Conservation (phyloP, 2,113 vertebrate genomes). For the Lepus europaeus region DNA sequence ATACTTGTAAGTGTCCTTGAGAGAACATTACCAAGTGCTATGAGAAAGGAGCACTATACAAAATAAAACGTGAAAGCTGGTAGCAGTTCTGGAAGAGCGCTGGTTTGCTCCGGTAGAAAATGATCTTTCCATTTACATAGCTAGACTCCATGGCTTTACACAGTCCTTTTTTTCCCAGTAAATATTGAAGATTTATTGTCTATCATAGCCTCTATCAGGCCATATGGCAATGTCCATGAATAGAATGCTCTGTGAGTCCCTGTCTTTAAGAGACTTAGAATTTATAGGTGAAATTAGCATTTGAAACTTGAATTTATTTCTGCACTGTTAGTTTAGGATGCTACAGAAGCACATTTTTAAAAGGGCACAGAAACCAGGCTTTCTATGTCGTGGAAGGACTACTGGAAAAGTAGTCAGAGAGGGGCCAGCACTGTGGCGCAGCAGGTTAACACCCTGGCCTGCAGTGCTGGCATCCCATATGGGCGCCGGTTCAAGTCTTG, state of each 20-base stretch:
- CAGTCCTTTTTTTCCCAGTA: slow-evolving; percentile 8
- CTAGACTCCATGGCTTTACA: slow-evolving; percentile 10
- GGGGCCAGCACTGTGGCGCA: too few species aligned
- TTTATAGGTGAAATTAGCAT: slow-evolving; percentile 39
- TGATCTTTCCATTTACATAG: slow-evolving; percentile 36
- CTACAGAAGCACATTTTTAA: background rate
- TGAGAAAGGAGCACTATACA: slow-evolving; percentile 58
- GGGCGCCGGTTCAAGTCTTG: too few species aligned
- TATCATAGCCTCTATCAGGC: background rate
- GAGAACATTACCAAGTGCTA: slow-evolving; percentile 53
- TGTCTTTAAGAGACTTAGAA: slow-evolving; percentile 49
- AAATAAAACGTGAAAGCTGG: slow-evolving; percentile 41
- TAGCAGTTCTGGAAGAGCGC: slow-evolving; percentile 32
- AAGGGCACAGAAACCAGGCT: background rate
- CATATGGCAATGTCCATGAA: background rate
- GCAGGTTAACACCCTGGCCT: too few species aligned
- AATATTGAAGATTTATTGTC: slow-evolving; percentile 28
- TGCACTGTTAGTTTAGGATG: background rate
- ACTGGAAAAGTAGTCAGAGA: background rate
- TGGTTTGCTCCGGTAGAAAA: slow-evolving; percentile 29
- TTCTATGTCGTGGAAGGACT: background rate
- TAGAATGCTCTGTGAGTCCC: background rate
- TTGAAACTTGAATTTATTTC: slow-evolving; percentile 59
- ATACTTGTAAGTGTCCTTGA: slow-evolving; percentile 27
- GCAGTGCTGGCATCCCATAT: too few species aligned